Evolutionary conservation across 30 jellyfish, hydroid and myxozoan species (phyloP).

Genomic region (Hydractinia echinata): DNA sequence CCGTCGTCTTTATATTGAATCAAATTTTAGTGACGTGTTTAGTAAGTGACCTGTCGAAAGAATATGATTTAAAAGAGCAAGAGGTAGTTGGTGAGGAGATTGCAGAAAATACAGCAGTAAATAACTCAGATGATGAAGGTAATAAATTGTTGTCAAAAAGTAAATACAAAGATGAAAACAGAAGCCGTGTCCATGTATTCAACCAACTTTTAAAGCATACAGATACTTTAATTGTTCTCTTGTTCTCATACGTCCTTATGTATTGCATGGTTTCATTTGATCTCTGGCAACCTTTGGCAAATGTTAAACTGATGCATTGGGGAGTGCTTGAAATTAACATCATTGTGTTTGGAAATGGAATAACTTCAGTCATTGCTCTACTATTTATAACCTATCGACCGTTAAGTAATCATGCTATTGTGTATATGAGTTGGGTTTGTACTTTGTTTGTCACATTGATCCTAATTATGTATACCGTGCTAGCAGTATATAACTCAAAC

Average conservation of each 20-base stretch:
- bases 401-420: not conserved
- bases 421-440: not conserved
- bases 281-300: slow-evolving; percentile 10
- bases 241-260: not conserved
- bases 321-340: not conserved
- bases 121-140: no score
- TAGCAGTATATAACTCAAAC: not conserved
- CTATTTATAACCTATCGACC: not conserved
- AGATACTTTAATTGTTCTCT: not conserved
- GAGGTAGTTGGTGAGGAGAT: no score
- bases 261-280: slow-evolving; percentile 23
- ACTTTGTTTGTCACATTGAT: not conserved
- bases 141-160: no score
- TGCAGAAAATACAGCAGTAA: no score
- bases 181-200: no score
- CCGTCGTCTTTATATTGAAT: slow-evolving; percentile 1
- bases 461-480: not conserved
- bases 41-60: slow-evolving; percentile 27
- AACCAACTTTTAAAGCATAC: not conserved
- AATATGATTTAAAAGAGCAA: no score
- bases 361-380: slow-evolving; percentile 1
- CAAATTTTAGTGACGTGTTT: not conserved
- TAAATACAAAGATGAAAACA: no score
- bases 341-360: slow-evolving; percentile 19
- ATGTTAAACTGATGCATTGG: slow-evolving; percentile 2